Percentiles rank a stretch among this genome's conserved stretches.
Conservation (phyloP, 1,140 invertebrate genomes). For the Caenorhabditis inopinata region DNA sequence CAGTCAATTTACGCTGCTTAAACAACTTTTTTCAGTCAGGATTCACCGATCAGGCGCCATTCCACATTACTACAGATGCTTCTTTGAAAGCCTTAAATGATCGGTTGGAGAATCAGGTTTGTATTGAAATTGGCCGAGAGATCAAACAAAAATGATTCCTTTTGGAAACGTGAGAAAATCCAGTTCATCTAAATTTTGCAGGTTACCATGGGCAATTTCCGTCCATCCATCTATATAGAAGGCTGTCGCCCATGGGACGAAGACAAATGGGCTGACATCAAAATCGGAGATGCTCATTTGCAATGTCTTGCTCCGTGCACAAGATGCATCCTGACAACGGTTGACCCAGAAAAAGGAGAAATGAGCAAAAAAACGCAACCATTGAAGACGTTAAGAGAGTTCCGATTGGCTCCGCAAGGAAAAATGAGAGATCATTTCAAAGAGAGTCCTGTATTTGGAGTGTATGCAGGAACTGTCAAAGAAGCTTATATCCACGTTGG, state of each 20-base stretch:
- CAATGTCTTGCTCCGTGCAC: constrained; percentile 53
- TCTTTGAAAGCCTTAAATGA: constrained; percentile 5
- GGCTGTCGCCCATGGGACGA: constrained; percentile 60
- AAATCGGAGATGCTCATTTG: constrained; percentile 51
- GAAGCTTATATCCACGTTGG: constrained; percentile 27
- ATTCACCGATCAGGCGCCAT: constrained; percentile 11
- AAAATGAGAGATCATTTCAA: constrained; percentile 26
- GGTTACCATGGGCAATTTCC: constrained; percentile 58
- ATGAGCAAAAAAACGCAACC: constrained; percentile 61
- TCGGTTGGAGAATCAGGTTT: background rate
- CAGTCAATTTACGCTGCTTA: background rate
- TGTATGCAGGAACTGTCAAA: constrained; percentile 1
- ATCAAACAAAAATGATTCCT: background rate
- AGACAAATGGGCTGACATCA: constrained; percentile 53
- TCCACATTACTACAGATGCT: background rate
- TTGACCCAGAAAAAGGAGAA: constrained; percentile 59
- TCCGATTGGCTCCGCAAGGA: constrained; percentile 46
- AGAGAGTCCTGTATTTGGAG: background rate
- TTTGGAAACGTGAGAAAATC: too few species aligned
- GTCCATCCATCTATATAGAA: constrained; percentile 64
- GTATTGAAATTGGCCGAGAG: background rate
- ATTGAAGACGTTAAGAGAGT: constrained; percentile 55
- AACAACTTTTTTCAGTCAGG: background rate
- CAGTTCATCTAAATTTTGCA: background rate
- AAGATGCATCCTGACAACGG: constrained; percentile 58